Conservation (phyloP, 2,888 invertebrate genomes). For the Dorcus parallelipipedus region DNA sequence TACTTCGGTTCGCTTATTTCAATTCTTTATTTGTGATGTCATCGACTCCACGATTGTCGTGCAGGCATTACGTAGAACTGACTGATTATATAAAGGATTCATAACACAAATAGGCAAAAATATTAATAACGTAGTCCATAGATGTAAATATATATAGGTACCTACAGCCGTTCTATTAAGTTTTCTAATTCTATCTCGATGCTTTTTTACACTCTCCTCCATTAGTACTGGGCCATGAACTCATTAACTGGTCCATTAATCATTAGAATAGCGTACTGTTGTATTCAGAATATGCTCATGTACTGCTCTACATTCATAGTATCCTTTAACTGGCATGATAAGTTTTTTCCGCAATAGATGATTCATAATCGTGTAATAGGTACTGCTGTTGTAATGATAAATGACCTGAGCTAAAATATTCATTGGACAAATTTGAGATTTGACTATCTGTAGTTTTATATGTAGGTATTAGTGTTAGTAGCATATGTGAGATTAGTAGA, state of each 20-base stretch:
- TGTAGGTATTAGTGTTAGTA: neutral
- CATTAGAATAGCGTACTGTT: slow-evolving; percentile 47
- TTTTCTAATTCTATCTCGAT: slow-evolving; percentile 19
- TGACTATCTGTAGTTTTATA: neutral
- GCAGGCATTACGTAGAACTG: slow-evolving; percentile 20
- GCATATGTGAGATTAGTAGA: neutral
- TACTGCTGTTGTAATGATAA: slow-evolving; percentile 51
- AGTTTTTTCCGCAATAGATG: slow-evolving; percentile 27
- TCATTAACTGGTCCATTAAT: slow-evolving; percentile 41
- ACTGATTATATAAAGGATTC: slow-evolving; percentile 23
- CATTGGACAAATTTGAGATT: slow-evolving; percentile 15
- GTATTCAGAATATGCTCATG: slow-evolving; percentile 22
- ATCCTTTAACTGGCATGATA: slow-evolving; percentile 17
- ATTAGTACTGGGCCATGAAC: slow-evolving; percentile 34
- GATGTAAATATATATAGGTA: slow-evolving; percentile 38
- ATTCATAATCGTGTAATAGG: slow-evolving; percentile 28
- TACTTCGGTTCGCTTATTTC: slow-evolving; percentile 29
- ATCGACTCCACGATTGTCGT: slow-evolving; percentile 15
- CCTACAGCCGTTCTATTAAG: slow-evolving; percentile 24
- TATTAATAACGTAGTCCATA: slow-evolving; percentile 32
- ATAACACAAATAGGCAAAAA: slow-evolving; percentile 18
- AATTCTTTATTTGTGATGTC: slow-evolving; percentile 27
- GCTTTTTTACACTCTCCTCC: slow-evolving; percentile 37
- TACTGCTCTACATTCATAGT: slow-evolving; percentile 22
- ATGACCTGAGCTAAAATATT: slow-evolving; percentile 33